Percentiles rank a stretch among this genome's conserved stretches.
Evolutionary conservation across 2,113 vertebrate genomes (phyloP).

Genomic region (Etheostoma cragini): DNA sequence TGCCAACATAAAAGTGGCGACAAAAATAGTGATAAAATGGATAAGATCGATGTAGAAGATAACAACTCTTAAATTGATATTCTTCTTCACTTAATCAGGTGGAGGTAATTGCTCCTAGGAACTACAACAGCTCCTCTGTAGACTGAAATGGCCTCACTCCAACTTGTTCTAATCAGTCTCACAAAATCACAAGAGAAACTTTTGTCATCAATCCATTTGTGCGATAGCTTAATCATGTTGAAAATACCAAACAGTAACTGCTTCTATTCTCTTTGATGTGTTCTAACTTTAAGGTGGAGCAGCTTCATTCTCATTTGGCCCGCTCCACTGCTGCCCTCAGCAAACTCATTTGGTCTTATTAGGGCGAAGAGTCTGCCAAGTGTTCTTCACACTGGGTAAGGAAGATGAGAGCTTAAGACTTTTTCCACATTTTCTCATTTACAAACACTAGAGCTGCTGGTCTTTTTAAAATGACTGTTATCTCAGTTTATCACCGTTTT

Average conservation of each 20-base stretch:
- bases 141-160: background rate
- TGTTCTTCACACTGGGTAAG: background rate
- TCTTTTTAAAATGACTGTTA: too few species aligned
- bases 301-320: constrained; percentile 45
- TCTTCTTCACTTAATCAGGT: background rate
- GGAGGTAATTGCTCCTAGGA: background rate
- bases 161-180: background rate
- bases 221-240: background rate
- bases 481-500: too few species aligned
- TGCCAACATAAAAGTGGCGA: background rate
- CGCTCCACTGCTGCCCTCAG: constrained; percentile 46
- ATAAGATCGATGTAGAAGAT: background rate
- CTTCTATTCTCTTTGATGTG: too few species aligned
- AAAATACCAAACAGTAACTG: too few species aligned
- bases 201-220: background rate
- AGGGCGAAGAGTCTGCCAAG: constrained; percentile 40
- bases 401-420: background rate
- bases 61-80: background rate
- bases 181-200: background rate
- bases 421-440: background rate
- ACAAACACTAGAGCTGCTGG: too few species aligned
- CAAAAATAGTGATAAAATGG: background rate
- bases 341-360: constrained; percentile 70
- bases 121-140: background rate
- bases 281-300: constrained; percentile 3